Percentiles rank a stretch among this genome's conserved stretches.
phyloP scores from a whole-genome alignment of 2,113 vertebrate genomes.

The Corapipo altera region DNA sequence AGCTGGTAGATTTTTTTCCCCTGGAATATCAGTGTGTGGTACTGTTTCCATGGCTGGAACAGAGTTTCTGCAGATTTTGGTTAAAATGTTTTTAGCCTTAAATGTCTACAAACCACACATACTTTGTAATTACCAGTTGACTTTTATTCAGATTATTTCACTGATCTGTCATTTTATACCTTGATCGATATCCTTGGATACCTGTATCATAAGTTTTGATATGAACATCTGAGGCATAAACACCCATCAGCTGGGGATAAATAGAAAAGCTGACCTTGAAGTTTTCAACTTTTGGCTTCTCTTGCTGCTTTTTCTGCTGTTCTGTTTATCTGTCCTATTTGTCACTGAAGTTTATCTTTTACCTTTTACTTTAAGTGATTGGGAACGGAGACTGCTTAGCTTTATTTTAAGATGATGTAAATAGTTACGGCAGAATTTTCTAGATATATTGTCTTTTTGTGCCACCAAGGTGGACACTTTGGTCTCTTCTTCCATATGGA shows the following conservation, averaged over 20 bases:
- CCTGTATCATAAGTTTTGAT: neutral
- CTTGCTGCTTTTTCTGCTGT: neutral
- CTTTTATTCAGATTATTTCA: neutral
- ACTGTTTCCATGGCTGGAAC: rapidly evolving
- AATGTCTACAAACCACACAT: rapidly evolving
- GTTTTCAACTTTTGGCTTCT: neutral
- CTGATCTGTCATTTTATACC: neutral
- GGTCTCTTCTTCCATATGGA: neutral
- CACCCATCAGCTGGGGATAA: neutral
- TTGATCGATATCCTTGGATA: neutral
- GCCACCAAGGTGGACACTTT: neutral
- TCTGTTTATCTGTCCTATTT: neutral
- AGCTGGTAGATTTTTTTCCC: neutral
- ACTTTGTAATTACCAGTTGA: neutral
- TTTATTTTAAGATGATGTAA: neutral
- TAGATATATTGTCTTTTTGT: neutral
- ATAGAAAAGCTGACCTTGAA: neutral
- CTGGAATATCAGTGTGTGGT: neutral
- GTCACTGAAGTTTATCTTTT: neutral
- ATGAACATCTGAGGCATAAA: neutral
- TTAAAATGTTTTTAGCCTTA: neutral
- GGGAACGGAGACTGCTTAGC: neutral
- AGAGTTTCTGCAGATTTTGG: neutral
- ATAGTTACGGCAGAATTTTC: neutral
- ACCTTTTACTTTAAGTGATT: neutral